Percentiles rank a stretch among this genome's conserved stretches.
Conservation (phyloP, 1,140 invertebrate species). For the Macrostomum lignano region DNA sequence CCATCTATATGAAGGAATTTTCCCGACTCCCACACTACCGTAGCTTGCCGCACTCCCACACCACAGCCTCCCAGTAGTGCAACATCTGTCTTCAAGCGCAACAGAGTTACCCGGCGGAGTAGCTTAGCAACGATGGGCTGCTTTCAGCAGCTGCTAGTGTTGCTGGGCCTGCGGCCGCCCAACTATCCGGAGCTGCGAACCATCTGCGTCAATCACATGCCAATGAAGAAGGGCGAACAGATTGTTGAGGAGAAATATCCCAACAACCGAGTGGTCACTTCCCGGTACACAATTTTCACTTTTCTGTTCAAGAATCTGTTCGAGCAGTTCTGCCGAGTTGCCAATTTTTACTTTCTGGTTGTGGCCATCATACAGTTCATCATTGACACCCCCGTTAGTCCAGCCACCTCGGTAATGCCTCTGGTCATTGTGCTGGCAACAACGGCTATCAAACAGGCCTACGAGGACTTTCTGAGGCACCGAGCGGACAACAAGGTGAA, state of each 20-base stretch:
- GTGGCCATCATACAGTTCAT: slow-evolving; percentile 44
- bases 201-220: too few species aligned
- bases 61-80: too few species aligned
- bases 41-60: too few species aligned
- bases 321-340: slow-evolving; percentile 85
- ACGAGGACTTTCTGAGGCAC: slow-evolving; percentile 45
- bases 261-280: slow-evolving; percentile 33
- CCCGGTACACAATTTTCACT: slow-evolving; percentile 71
- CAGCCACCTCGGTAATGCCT: slow-evolving; percentile 42
- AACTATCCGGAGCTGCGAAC: too few species aligned
- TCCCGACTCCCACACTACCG: too few species aligned
- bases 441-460: slow-evolving; percentile 77
- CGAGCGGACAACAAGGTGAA: slow-evolving; percentile 12
- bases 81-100: too few species aligned
- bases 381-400: neutral
- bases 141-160: too few species aligned
- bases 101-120: too few species aligned
- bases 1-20: too few species aligned
- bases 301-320: slow-evolving; percentile 85
- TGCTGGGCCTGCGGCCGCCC: too few species aligned
- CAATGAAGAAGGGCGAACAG: too few species aligned
- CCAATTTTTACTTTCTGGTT: slow-evolving; percentile 88
- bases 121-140: too few species aligned
- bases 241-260: neutral
- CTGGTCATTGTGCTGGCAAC: slow-evolving; percentile 52